Evolutionary conservation across 2,113 vertebrate genomes (phyloP).

Genomic region (Pomatorhinus ruficollis): DNA sequence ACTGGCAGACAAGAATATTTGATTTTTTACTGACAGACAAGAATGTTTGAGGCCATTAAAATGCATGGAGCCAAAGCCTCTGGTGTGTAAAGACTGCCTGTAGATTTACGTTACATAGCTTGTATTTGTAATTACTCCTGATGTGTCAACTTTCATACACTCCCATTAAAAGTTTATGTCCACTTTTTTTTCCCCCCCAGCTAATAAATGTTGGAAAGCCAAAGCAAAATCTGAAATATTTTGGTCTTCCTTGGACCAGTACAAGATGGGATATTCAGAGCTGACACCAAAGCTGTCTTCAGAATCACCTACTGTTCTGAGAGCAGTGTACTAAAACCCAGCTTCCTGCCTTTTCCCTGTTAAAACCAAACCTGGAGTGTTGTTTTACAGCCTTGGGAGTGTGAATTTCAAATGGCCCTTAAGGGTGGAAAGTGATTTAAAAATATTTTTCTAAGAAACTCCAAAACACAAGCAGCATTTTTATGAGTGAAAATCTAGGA

Average conservation of each 20-base stretch:
- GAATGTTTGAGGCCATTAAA: neutral
- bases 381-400: constrained; percentile 38
- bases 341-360: constrained; percentile 32
- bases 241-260: neutral
- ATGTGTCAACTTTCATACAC: neutral
- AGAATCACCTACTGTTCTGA: constrained; percentile 42
- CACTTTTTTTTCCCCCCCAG: neutral
- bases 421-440: constrained; percentile 56
- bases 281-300: constrained; percentile 30
- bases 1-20: neutral
- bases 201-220: constrained; percentile 23
- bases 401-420: constrained; percentile 51
- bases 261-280: constrained; percentile 14
- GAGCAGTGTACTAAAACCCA: neutral
- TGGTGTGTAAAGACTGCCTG: neutral
- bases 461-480: constrained; percentile 57
- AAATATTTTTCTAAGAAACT: constrained; percentile 60
- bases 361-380: neutral
- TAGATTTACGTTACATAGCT: neutral
- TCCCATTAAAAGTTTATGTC: constrained; percentile 23
- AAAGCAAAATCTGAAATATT: neutral
- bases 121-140: neutral
- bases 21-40: neutral
- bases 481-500: constrained; percentile 50
- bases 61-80: neutral